Conservation (phyloP, 2,888 invertebrate genomes). For the Metellina segmentata region DNA sequence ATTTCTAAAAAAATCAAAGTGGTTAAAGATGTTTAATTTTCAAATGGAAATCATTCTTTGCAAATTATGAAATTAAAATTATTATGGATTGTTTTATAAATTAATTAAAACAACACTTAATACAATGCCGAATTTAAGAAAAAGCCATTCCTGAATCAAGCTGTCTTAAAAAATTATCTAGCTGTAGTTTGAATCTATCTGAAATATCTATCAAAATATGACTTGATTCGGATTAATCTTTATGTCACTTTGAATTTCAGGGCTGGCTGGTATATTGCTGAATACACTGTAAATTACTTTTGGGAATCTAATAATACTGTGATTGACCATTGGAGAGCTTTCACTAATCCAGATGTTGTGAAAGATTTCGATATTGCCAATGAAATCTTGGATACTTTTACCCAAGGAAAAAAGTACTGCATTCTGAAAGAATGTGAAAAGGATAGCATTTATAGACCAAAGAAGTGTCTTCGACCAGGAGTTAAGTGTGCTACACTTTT, state of each 20-base stretch:
- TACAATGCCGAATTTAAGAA: no score
- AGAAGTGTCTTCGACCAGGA: slow-evolving; percentile 82
- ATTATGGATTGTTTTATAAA: no score
- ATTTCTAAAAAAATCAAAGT: no score
- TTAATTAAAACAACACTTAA: no score
- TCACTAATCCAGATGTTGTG: slow-evolving; percentile 82
- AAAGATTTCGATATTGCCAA: slow-evolving; percentile 82
- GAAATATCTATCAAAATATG: no score
- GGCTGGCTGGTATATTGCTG: slow-evolving; percentile 81
- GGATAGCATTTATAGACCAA: slow-evolving; percentile 84
- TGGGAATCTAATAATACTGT: slow-evolving; percentile 78
- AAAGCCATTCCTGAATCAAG: no score
- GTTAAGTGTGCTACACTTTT: slow-evolving; percentile 82
- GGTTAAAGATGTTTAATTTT: no score
- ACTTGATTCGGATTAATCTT: no score
- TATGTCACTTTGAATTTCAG: slow-evolving; percentile 78
- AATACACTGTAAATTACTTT: slow-evolving; percentile 79
- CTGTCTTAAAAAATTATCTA: no score
- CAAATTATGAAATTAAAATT: no score
- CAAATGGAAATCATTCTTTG: no score
- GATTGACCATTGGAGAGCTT: slow-evolving; percentile 84
- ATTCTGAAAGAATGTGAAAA: slow-evolving; percentile 82
- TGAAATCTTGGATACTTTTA: slow-evolving; percentile 21
- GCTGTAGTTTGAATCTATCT: no score
- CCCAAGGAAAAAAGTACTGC: slow-evolving; percentile 81